Evolutionary conservation across 2,113 vertebrate species (phyloP), one percentile per base, ranked within the genome.

Genomic region (Proterorhinus semilunaris): DNA sequence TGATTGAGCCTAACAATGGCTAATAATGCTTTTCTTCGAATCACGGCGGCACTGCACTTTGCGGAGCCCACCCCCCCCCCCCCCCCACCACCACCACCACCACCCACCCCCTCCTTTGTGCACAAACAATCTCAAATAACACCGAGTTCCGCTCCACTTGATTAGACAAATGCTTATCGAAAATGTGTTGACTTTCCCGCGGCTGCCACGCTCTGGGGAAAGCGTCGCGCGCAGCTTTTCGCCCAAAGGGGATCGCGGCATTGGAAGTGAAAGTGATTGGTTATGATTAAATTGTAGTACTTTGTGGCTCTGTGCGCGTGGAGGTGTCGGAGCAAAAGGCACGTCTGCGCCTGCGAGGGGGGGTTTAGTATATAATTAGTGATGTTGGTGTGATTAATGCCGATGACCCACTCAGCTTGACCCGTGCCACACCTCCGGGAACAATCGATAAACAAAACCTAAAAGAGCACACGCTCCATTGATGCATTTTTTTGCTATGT

Each of bases 321-420:
- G 49, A 63, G 6, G 12, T 55, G 65, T 71, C 51, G 16, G 27
- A 9, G 9, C 44, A 71, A 81, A 80, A 69, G 15, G 36, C 72
- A 36, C 17, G 49, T 4, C n/a, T n/a, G 16, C 49, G 16, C 49
- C 27, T 36, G 27, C 27, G 27, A 36, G 46, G 59, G 72, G 59
- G 5, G 54, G 85, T 87, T 81, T 36, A 36, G 27, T 36, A 5
- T 93, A 94, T 90, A 93, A 90, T 93, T 90, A 79, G 87, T 83
- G 91, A 92, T 90, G 90, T 92, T 87, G 90, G 89, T 91, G 92
- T 93, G 91, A 92, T 92, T 94, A 86, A 72, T 92, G 86, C 86
- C 81, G 81, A 91, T 95, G 94, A 95, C 88, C 95, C 93, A 94
- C 91, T 92, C 82, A 72, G 79, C 62, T 93, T 95, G 93, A 95